Evolutionary conservation across 2,113 vertebrate species (phyloP), one percentile per base, ranked within the genome.

Genomic region (Poecilia latipinna): DNA sequence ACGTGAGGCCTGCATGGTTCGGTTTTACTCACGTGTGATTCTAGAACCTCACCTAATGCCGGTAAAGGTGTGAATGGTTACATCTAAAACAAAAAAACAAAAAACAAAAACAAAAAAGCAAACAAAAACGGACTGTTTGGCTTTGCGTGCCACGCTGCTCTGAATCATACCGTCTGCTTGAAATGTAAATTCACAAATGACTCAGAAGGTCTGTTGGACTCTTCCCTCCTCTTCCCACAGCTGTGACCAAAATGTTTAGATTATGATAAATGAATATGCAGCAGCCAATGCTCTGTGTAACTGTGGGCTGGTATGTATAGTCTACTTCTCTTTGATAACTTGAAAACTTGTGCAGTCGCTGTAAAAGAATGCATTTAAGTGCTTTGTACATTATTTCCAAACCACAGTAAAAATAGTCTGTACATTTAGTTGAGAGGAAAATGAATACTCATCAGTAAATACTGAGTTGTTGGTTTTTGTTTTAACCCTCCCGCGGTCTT

Each of bases 131-230:
- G 61, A 62, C 15, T 11, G 17, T 62, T 0, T 7, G 7, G 32
- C 29, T 82, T 12, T 61, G 68, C 67, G 57, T 39, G 80, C 78
- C 72, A 26, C 60, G 32, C 63, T 11, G 0, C 35, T 80, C 72
- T 79, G 75, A 81, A 74, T 86, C 66, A 78, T 72, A 63, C 33
- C 69, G 76, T 82, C 90, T 79, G 77, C 82, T 70, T 32, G 42
- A 75, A 76, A 83, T 82, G 68, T 78, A 80, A 82, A 88, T 88
- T 81, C 35, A 54, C 51, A 71, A 65, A 63, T 86, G 84, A 88
- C 63, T 86, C 77, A 84, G 67, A 74, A 12, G 57, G 31, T 12
- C 65, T 33, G 74, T 57, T n/a, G 29, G 75, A 79, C 70, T 73
- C 51, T 28, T 60, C 70, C 51, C 66, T 28, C 63, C 51, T 42